Conservation (phyloP, 2,113 vertebrate species). For the Nibea albiflora region DNA sequence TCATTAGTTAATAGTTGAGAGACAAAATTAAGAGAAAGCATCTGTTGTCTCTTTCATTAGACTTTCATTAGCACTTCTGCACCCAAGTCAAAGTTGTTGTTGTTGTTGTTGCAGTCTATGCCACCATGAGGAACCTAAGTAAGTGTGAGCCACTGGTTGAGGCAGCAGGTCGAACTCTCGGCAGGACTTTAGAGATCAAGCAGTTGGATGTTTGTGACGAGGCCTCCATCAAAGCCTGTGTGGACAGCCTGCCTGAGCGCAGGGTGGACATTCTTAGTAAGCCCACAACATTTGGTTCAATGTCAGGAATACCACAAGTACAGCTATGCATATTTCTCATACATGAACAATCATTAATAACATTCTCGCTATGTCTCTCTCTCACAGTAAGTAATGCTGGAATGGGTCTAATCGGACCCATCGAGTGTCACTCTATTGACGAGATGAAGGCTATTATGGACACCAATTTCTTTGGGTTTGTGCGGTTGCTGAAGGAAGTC, state of each 20-base stretch:
- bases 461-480: slow-evolving; percentile 91
- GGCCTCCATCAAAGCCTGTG: slow-evolving; percentile 85
- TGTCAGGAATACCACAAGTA: background rate
- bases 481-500: slow-evolving; percentile 88
- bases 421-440: slow-evolving; percentile 88
- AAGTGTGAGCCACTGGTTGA: slow-evolving; percentile 82
- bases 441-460: slow-evolving; percentile 92
- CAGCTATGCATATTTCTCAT: background rate
- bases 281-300: slow-evolving; percentile 21
- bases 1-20: background rate
- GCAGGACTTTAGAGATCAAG: slow-evolving; percentile 87
- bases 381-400: slow-evolving; percentile 89
- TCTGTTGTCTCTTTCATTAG: no score
- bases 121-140: slow-evolving; percentile 88
- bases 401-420: slow-evolving; percentile 89
- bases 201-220: slow-evolving; percentile 89
- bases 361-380: background rate
- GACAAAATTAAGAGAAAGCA: no score
- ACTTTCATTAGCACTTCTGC: background rate
- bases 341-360: background rate
- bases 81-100: slow-evolving; percentile 8
- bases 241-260: slow-evolving; percentile 86
- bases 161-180: slow-evolving; percentile 83
- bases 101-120: slow-evolving; percentile 80
- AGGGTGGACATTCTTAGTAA: slow-evolving; percentile 89